These are phyloP conservation scores for Agapornis roseicollis DNA, from an alignment of 2,113 vertebrate genomes.

Conservation along the genomic window DNA sequence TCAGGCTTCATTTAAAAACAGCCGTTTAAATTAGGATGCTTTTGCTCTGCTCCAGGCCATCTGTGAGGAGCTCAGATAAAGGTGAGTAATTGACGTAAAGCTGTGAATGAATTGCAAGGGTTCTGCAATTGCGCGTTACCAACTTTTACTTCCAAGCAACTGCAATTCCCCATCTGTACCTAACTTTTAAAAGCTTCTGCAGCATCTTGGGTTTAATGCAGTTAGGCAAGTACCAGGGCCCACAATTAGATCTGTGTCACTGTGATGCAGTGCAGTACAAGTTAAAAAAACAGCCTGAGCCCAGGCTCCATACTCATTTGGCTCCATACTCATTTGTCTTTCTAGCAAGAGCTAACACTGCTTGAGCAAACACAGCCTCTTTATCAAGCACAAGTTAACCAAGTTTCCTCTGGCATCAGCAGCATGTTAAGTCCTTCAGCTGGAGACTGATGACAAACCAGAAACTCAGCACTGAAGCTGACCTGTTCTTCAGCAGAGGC, in stretches of 20 bases:
- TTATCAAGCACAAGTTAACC: neutral
- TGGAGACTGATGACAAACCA: neutral
- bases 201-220: neutral
- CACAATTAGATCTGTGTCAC: neutral
- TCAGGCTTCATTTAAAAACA: conserved; percentile 20
- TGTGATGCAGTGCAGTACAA: neutral
- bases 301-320: neutral
- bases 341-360: neutral
- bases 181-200: neutral
- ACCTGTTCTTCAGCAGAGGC: neutral
- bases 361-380: neutral
- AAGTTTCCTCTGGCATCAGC: neutral
- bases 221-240: neutral
- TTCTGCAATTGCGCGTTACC: neutral
- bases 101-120: conserved; percentile 1
- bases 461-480: neutral
- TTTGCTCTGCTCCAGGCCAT: neutral
- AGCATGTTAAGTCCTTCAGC: neutral
- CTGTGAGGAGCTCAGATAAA: conserved; percentile 12
- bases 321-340: neutral
- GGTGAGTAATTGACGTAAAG: conserved; percentile 18
- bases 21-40: neutral
- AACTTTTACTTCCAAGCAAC: neutral
- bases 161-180: neutral
- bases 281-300: neutral